Conservation (phyloP, 2,888 invertebrate genomes). For the Drosophila mimetica region DNA sequence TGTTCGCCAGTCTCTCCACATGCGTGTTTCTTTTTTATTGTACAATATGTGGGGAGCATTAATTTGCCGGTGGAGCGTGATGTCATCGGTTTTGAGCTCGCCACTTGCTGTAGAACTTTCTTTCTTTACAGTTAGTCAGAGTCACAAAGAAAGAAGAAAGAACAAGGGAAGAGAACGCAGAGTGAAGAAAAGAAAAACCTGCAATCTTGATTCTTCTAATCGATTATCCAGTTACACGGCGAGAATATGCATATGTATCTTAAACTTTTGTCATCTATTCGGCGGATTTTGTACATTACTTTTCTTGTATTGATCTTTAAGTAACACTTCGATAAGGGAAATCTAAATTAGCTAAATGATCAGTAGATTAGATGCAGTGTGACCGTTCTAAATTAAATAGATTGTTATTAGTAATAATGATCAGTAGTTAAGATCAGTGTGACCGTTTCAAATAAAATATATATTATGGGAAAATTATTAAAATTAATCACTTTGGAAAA, state of each 20-base stretch:
- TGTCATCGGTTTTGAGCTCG: slow-evolving; percentile 62
- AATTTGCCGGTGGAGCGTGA: slow-evolving; percentile 68
- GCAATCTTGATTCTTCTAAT: slow-evolving; percentile 26
- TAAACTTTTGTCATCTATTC: background rate
- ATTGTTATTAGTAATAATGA: no score
- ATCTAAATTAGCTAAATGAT: no score
- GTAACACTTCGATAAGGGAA: no score
- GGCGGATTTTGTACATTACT: no score
- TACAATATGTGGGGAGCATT: slow-evolving; percentile 47
- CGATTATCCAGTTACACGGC: slow-evolving; percentile 24
- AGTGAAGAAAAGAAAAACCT: slow-evolving; percentile 14
- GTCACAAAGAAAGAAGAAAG: slow-evolving; percentile 2
- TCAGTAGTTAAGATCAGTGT: no score
- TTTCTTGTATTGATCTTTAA: no score
- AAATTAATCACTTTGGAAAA: no score
- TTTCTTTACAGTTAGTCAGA: slow-evolving; percentile 44
- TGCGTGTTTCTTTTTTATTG: slow-evolving; percentile 31
- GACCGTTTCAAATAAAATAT: no score
- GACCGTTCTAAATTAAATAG: no score
- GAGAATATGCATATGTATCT: slow-evolving; percentile 2
- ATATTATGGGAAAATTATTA: no score
- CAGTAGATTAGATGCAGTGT: no score
- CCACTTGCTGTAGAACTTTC: slow-evolving; percentile 63
- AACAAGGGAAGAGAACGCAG: slow-evolving; percentile 8
- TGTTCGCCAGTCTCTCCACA: slow-evolving; percentile 18